Percentiles rank a stretch among this genome's conserved stretches.
phyloP scores from a whole-genome alignment of 2,797 vertebrate species.

The Mergus octosetaceus region DNA sequence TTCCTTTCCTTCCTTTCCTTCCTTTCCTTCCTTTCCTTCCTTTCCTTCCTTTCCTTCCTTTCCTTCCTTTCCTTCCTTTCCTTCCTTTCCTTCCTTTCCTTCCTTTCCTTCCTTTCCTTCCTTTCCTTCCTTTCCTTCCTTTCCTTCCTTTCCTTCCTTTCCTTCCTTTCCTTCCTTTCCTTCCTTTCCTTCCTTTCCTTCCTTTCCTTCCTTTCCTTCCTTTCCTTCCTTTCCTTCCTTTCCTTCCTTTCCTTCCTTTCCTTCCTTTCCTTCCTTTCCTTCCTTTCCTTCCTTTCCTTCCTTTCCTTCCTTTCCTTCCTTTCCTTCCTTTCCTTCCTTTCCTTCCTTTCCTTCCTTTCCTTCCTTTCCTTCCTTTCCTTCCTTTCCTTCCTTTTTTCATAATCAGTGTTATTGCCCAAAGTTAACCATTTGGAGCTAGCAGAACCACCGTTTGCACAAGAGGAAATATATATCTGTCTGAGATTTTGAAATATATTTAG shows the following conservation, averaged over 20 bases:
- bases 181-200: background rate
- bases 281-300: background rate
- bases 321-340: background rate
- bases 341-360: background rate
- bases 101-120: background rate
- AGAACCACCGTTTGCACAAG: rapidly evolving
- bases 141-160: background rate
- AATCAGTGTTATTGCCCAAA: background rate
- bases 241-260: background rate
- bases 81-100: background rate
- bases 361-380: background rate
- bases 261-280: background rate
- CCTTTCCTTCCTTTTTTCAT: background rate
- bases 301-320: background rate
- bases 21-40: background rate
- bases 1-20: background rate
- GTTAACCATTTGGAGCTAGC: background rate
- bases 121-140: background rate
- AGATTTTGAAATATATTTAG: background rate
- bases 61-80: background rate
- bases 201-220: background rate
- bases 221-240: background rate
- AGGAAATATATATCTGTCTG: background rate
- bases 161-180: background rate
- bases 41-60: background rate